Conservation (phyloP, 2,797 vertebrate species). For the Sciurus vulgaris region DNA sequence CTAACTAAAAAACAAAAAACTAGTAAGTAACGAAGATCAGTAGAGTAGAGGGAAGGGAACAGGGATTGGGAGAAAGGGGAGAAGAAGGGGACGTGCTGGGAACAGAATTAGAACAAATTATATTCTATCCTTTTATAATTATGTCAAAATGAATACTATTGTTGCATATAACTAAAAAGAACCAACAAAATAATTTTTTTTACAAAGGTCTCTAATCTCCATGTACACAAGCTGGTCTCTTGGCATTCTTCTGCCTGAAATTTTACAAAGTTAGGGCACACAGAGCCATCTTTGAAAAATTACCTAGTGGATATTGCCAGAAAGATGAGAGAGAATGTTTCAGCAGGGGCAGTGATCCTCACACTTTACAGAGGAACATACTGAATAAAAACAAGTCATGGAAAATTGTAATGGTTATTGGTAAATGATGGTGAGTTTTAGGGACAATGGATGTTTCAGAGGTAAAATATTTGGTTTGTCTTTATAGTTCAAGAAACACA, state of each 20-base stretch:
- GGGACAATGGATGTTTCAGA: not conserved
- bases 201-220: not conserved
- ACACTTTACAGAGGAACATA: not conserved
- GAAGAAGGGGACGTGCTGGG: no score
- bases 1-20: no score
- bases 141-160: no score
- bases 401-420: not conserved
- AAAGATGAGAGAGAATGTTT: not conserved
- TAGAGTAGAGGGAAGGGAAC: no score
- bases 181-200: no score
- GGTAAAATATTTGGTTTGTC: not conserved
- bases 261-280: not conserved
- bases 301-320: not conserved
- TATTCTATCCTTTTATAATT: no score
- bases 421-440: not conserved
- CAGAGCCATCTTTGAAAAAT: not conserved
- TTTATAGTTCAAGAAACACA: constrained; percentile 4
- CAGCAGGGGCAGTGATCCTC: not conserved
- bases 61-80: no score
- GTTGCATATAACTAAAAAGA: no score
- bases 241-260: not conserved
- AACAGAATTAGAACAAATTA: no score
- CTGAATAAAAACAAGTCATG: not conserved
- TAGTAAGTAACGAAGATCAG: no score
- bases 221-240: not conserved